Evolutionary conservation across 2,113 vertebrate species (phyloP).

Genomic region (Antidorcas marsupialis): DNA sequence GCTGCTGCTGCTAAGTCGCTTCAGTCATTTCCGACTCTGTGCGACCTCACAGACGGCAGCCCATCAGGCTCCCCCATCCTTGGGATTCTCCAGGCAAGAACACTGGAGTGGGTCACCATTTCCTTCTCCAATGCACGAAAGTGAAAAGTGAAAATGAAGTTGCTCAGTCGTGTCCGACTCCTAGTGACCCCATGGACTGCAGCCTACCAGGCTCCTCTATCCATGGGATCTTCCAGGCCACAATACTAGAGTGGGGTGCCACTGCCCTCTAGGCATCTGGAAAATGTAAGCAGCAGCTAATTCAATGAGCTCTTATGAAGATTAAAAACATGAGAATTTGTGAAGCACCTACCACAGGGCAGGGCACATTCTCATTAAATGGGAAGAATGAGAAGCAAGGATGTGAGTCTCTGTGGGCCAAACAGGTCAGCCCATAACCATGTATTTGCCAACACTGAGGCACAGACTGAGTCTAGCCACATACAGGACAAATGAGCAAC

Average conservation of each 20-base stretch:
- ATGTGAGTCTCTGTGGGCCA: neutral
- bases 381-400: neutral
- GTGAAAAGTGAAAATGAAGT: no score
- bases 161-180: no score
- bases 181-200: no score
- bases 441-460: neutral
- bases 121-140: no score
- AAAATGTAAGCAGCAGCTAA: neutral
- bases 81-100: neutral
- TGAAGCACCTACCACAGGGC: neutral
- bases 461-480: neutral
- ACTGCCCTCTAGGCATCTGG: neutral
- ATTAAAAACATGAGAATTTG: neutral
- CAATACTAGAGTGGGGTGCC: neutral
- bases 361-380: neutral
- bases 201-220: no score
- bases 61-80: fast-evolving
- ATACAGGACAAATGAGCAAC: neutral
- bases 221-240: neutral
- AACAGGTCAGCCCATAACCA: neutral
- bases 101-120: no score
- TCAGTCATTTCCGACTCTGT: no score
- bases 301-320: neutral
- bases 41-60: fast-evolving
- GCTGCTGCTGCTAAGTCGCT: no score